Percentiles rank a stretch among this genome's conserved stretches.
phyloP scores from a whole-genome alignment of 2,113 vertebrate species.

The Hypocryptadius cinnamomeus region DNA sequence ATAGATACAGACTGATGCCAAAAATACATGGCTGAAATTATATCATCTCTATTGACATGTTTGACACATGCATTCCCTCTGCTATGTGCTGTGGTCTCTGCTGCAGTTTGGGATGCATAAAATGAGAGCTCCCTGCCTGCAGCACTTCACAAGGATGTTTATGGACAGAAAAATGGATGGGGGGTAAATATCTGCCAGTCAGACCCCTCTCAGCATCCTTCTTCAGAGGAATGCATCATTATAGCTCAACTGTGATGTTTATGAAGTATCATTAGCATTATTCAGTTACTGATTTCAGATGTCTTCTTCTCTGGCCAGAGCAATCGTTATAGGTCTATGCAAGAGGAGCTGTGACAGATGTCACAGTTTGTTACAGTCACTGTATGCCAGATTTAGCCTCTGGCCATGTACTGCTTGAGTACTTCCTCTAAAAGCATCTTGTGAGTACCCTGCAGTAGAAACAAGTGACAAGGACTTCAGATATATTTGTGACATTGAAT shows the following conservation, averaged over 20 bases:
- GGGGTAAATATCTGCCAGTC: conserved; percentile 24
- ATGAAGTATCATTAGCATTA: conserved; percentile 63
- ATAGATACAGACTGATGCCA: not conserved
- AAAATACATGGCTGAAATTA: not conserved
- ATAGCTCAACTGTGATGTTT: conserved; percentile 28
- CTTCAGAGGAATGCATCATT: conserved; percentile 34
- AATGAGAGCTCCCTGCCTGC: not conserved
- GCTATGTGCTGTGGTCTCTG: not conserved
- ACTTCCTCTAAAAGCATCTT: conserved; percentile 45
- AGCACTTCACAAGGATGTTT: not conserved
- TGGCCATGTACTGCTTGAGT: conserved; percentile 28
- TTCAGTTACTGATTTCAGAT: conserved; percentile 37
- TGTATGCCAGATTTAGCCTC: conserved; percentile 41
- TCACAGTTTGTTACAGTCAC: conserved; percentile 61
- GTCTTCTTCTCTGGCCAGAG: conserved; percentile 31
- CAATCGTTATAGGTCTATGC: conserved; percentile 28
- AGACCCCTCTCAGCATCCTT: conserved; percentile 1
- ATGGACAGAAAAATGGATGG: not conserved
- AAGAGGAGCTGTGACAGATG: conserved; percentile 70
- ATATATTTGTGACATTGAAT: conserved; percentile 24
- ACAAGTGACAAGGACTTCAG: conserved; percentile 37
- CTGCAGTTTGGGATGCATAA: not conserved
- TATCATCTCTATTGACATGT: not conserved
- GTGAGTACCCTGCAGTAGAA: conserved; percentile 45
- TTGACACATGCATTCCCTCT: not conserved